These are phyloP conservation scores for Polietes domitor DNA, from an alignment of 2,888 invertebrate genomes.

Conservation along the genomic window DNA sequence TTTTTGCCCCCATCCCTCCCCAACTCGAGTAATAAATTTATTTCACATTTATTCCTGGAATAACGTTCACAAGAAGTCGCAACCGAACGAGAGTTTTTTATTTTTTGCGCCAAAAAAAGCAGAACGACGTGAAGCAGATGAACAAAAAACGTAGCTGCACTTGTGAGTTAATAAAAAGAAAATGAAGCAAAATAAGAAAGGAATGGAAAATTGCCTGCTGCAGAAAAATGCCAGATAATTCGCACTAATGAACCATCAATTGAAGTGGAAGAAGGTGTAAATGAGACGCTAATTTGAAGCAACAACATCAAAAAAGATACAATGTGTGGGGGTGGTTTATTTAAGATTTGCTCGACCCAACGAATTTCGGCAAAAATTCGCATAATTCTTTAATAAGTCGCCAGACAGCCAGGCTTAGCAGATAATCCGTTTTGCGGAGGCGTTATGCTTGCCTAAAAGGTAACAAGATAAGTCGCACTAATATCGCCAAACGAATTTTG, in stretches of 20 bases:
- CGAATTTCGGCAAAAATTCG: no score
- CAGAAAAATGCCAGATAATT: no score
- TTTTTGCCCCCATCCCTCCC: background rate
- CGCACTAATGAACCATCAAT: constrained; percentile 14
- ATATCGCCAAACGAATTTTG: no score
- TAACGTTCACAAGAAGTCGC: background rate
- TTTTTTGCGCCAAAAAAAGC: no score
- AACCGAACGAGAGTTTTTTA: background rate
- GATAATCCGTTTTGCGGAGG: no score
- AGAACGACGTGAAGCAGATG: no score
- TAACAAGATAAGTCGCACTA: no score
- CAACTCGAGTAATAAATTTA: background rate
- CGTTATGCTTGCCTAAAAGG: no score
- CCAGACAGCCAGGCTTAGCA: no score
- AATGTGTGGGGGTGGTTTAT: background rate
- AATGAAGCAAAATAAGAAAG: no score
- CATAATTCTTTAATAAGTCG: no score
- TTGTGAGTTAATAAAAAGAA: background rate
- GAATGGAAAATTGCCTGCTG: no score
- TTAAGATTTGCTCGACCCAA: background rate
- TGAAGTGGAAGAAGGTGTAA: constrained; percentile 24
- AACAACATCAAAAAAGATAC: background rate
- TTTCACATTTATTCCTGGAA: background rate
- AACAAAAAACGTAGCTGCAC: background rate
- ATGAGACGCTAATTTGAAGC: constrained; percentile 30